A percentile compares a stretch with the other conserved stretches of the same genome.
Conservation (phyloP, 2,888 invertebrate genomes). For the Microdon myrmicae region DNA sequence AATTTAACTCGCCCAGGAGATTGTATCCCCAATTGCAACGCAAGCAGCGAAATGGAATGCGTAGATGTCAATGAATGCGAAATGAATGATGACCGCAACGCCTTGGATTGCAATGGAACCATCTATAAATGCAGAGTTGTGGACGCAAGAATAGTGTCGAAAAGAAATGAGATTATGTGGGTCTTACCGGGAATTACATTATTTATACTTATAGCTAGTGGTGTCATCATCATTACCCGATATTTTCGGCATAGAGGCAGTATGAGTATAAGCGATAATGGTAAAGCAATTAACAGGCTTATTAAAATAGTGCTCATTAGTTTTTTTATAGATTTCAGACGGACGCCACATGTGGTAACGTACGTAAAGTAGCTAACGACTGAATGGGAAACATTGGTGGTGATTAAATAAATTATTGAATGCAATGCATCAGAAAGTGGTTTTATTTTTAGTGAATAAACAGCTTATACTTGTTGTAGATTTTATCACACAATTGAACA, state of each 20-base stretch:
- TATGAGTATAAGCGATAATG: neutral
- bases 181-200: neutral
- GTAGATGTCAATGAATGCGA: slow-evolving; percentile 4
- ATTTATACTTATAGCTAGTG: neutral
- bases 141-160: no score
- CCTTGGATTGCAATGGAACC: slow-evolving; percentile 19
- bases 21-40: slow-evolving; percentile 4
- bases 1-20: neutral
- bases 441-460: no score
- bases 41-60: neutral
- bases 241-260: neutral
- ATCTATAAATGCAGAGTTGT: slow-evolving; percentile 10
- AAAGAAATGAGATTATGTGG: no score
- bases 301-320: no score
- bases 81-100: neutral
- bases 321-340: no score
- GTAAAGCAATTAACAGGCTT: neutral
- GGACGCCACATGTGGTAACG: no score
- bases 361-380: no score
- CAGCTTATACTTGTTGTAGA: no score
- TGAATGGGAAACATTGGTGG: no score
- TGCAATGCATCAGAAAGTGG: no score
- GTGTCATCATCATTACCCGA: neutral
- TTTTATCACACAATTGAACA: no score
- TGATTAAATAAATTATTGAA: no score